A percentile compares a stretch with the other conserved stretches of the same genome.
Evolutionary conservation across 2,888 invertebrate species (phyloP).

Genomic region (Trachelus troglodyta): DNA sequence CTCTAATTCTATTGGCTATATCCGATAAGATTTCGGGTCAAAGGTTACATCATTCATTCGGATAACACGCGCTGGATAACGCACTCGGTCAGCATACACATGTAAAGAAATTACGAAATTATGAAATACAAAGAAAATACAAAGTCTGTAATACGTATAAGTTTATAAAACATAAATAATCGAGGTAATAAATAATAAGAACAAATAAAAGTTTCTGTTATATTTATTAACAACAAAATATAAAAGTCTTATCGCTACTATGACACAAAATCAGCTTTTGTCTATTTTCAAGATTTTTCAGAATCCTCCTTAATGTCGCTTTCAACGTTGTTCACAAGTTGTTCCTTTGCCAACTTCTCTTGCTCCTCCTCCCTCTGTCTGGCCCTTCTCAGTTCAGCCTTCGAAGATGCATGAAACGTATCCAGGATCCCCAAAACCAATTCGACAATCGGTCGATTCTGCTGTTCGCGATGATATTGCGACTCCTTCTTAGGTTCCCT

Average conservation of each 20-base stretch:
- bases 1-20: neutral
- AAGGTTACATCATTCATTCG: neutral
- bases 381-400: conserved; percentile 32
- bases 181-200: neutral
- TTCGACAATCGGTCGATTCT: conserved; percentile 45
- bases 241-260: neutral
- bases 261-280: neutral
- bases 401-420: conserved; percentile 41
- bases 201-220: neutral
- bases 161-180: neutral
- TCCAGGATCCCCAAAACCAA: conserved; percentile 46
- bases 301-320: neutral
- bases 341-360: neutral
- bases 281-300: neutral
- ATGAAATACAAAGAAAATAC: neutral
- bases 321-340: neutral
- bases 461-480: conserved; percentile 8
- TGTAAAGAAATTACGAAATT: neutral
- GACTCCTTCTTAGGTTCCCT: conserved; percentile 8
- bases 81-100: neutral
- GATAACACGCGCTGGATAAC: neutral
- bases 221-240: neutral
- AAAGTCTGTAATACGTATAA: neutral
- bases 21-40: neutral
- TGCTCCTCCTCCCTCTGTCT: conserved; percentile 14